Conservation (phyloP, 2,888 invertebrate species). For the Panzeria rudis region DNA sequence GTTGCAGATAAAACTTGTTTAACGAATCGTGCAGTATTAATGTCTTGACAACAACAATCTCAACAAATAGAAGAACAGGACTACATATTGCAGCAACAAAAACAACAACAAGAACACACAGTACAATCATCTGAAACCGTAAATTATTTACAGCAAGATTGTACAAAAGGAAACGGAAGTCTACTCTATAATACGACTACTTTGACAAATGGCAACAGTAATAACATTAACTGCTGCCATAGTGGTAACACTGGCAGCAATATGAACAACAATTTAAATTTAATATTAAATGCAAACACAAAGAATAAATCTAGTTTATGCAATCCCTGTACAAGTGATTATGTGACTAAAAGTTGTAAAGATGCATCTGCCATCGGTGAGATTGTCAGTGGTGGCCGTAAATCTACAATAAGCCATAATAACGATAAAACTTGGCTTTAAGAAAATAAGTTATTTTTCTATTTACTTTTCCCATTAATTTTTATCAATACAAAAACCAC, state of each 20-base stretch:
- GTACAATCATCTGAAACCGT: constrained; percentile 42
- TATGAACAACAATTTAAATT: constrained; percentile 61
- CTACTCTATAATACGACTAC: constrained; percentile 44
- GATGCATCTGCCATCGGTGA: constrained; percentile 21
- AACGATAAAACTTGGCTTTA: constrained; percentile 81
- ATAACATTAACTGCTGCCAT: constrained; percentile 21
- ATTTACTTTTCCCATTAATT: neutral
- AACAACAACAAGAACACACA: constrained; percentile 72
- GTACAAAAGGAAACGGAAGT: constrained; percentile 66
- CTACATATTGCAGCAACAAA: constrained; percentile 43
- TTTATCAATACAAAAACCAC: constrained; percentile 2
- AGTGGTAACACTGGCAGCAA: constrained; percentile 45
- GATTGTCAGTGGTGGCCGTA: constrained; percentile 26
- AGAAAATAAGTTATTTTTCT: constrained; percentile 49
- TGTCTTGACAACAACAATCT: constrained; percentile 70
- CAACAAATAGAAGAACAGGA: constrained; percentile 60
- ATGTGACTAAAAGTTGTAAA: constrained; percentile 62
- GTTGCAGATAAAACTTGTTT: constrained; percentile 40
- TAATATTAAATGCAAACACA: constrained; percentile 58
- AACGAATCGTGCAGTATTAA: constrained; percentile 50
- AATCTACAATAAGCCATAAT: constrained; percentile 61
- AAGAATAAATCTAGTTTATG: constrained; percentile 39
- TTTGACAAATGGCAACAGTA: constrained; percentile 60
- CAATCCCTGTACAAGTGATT: constrained; percentile 22
- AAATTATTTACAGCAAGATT: constrained; percentile 53